Evolutionary conservation across 2,113 vertebrate genomes (phyloP).

Genomic region (Anarrhichthys ocellatus): DNA sequence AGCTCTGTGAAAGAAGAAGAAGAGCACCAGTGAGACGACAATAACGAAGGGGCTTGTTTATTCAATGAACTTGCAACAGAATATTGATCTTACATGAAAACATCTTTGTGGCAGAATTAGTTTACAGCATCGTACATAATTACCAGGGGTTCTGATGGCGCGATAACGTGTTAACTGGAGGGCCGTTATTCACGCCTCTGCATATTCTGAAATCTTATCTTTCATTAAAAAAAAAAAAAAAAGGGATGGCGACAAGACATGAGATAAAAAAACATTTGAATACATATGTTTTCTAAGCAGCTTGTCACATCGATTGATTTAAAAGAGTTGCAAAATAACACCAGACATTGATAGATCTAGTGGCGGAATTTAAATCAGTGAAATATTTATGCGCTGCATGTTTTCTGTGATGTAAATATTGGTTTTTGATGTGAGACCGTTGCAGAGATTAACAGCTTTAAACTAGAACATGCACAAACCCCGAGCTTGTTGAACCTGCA

Average conservation of each 20-base stretch:
- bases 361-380: slow-evolving; percentile 42
- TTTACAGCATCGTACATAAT: slow-evolving; percentile 14
- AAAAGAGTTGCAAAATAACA: slow-evolving; percentile 55
- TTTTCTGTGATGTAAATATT: slow-evolving; percentile 62
- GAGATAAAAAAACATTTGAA: slow-evolving; percentile 8
- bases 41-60: slow-evolving; percentile 79
- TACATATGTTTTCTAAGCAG: slow-evolving; percentile 11
- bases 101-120: slow-evolving; percentile 13
- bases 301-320: slow-evolving; percentile 46
- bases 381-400: slow-evolving; percentile 66
- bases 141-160: neutral
- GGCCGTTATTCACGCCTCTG: neutral
- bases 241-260: slow-evolving; percentile 18
- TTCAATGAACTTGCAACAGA: slow-evolving; percentile 26
- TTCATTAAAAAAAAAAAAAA: slow-evolving; percentile 24
- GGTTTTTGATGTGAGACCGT: slow-evolving; percentile 55
- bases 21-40: slow-evolving; percentile 39
- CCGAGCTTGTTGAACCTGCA: slow-evolving; percentile 17
- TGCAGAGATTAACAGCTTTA: slow-evolving; percentile 44
- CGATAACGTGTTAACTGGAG: slow-evolving; percentile 12
- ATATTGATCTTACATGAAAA: slow-evolving; percentile 47
- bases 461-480: slow-evolving; percentile 17
- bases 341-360: slow-evolving; percentile 48
- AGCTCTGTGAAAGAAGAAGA: slow-evolving; percentile 87
- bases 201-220: slow-evolving; percentile 20